Base-by-base conservation (phyloP, 2,113 vertebrate genomes). In the Platichthys stellatus region DNA sequence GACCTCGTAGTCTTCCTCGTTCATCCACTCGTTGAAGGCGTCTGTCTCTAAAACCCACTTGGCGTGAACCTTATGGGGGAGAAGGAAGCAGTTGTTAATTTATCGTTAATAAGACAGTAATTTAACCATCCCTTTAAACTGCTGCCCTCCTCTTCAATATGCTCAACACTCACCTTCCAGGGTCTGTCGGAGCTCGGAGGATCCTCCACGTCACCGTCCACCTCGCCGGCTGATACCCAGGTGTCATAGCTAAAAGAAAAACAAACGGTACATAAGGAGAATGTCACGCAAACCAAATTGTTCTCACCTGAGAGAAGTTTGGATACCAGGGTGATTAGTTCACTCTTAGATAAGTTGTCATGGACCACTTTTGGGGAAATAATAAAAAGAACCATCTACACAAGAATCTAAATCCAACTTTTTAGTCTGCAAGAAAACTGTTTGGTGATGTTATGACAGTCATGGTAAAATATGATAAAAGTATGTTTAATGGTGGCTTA, bases 1-100 rank as follows among this genome's bases (percentile, higher is more conserved):
- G 17, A 99, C 95, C 85, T 98, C 97, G 0, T 99, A 99, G 91
- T 99, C 98, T 80, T 99, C 98, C 64, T 99, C 98, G 15, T 98
- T 99, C 97, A 98, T 98, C 98, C 98, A 99, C 79, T 99, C 98
- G 3, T 99, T 99, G 90, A 97, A 99, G 47, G 96, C 56, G 10
- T 98, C 98, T 0, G 96, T 98, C 92, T 99, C 98, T 89, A 96
- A 87, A 81, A 99, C 95, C 98, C 98, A 99, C 87, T 96, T 97
- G 65, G 96, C 95, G 6, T 99, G 96, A 28, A 99, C 97, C 98
- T 99, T 21, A 24, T 10, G 21, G n/a, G 49, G 20, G 7, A n/a
- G 18, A 8, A 53, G 12, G 45, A 13, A 47, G 15, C 45, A 53
- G 18, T n/a, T 10, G 17, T n/a, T 20, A 10, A 53, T n/a, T 18